Percentiles rank a stretch among this genome's conserved stretches.
phyloP scores from a whole-genome alignment of 2,888 invertebrate species.

The Meta bourneti region DNA sequence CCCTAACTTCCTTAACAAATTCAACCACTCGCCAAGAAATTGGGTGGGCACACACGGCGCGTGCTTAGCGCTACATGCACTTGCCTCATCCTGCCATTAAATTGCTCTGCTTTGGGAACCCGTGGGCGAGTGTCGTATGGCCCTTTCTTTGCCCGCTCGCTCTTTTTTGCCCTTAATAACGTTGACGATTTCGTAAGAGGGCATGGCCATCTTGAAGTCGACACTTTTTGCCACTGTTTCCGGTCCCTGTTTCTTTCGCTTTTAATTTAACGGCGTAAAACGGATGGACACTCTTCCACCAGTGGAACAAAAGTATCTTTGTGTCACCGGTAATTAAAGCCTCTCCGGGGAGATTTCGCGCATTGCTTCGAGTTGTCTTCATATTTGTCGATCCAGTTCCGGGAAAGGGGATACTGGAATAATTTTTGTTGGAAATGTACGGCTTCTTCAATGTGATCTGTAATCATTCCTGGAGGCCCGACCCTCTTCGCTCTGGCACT shows the following conservation, averaged over 20 bases:
- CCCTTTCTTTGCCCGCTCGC: background rate
- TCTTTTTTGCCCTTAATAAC: background rate
- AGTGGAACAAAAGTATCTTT: conserved; percentile 19
- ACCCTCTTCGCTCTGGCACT: too few species aligned
- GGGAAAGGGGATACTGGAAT: too few species aligned
- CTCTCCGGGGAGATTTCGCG: too few species aligned
- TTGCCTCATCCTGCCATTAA: background rate
- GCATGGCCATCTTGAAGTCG: background rate
- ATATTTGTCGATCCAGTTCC: too few species aligned
- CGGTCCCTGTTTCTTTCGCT: conserved; percentile 30
- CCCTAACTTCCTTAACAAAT: conserved; percentile 38
- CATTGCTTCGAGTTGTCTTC: too few species aligned
- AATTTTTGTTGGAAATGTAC: too few species aligned
- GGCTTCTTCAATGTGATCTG: too few species aligned
- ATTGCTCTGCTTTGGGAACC: background rate
- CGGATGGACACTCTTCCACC: background rate
- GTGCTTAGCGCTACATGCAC: background rate
- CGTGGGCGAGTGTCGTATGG: conserved; percentile 34
- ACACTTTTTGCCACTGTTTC: conserved; percentile 64
- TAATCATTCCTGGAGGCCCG: too few species aligned
- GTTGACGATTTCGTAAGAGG: conserved; percentile 6
- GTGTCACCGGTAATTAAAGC: background rate
- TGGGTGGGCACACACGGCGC: conserved; percentile 31
- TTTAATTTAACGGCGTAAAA: background rate
- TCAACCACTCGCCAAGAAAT: conserved; percentile 30